phyloP scores from a whole-genome alignment of 2,888 invertebrate genomes.

The Euplagia quadripunctaria region DNA sequence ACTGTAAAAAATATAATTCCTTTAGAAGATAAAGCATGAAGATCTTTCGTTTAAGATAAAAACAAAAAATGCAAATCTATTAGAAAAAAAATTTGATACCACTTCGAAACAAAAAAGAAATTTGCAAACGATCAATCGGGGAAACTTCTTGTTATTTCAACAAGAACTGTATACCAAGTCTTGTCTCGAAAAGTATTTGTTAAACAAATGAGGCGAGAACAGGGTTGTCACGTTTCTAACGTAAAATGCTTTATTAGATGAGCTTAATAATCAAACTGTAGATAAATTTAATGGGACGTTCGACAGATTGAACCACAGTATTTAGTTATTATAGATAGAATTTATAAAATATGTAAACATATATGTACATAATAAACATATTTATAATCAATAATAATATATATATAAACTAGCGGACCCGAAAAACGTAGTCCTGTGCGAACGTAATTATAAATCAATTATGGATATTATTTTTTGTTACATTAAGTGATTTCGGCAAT shows the following conservation, averaged over 20 bases:
- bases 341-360: no score
- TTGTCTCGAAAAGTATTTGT: conserved; percentile 50
- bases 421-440: no score
- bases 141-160: conserved; percentile 47
- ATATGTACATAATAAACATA: no score
- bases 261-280: not conserved
- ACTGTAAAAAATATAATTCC: not conserved
- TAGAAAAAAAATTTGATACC: conserved; percentile 24
- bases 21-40: not conserved
- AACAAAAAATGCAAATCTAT: conserved; percentile 21
- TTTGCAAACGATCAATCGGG: conserved; percentile 40
- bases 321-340: not conserved
- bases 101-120: conserved; percentile 22
- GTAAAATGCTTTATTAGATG: not conserved
- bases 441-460: no score
- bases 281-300: no score
- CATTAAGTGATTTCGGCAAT: no score
- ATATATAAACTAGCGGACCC: no score
- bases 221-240: conserved; percentile 37
- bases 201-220: conserved; percentile 51
- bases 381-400: no score
- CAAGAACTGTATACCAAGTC: conserved; percentile 38
- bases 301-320: not conserved
- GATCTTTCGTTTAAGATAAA: not conserved
- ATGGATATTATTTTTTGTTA: no score